Percentiles rank a stretch among this genome's conserved stretches.
Evolutionary conservation across 2,113 vertebrate species (phyloP).

Genomic region (Oreocharis arfaki): DNA sequence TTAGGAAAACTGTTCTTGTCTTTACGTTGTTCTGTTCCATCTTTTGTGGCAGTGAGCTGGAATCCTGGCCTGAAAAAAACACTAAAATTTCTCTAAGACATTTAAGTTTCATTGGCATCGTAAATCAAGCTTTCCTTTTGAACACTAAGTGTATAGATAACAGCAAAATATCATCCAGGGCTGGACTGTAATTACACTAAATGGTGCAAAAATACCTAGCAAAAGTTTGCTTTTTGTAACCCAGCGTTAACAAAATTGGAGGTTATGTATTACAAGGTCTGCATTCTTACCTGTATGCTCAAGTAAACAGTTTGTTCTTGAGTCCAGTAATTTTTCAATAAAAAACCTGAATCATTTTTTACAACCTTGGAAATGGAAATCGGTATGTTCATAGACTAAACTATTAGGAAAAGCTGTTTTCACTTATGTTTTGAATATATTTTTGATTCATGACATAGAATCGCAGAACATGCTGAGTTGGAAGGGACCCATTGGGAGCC

Average conservation of each 20-base stretch:
- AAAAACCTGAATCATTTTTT: background rate
- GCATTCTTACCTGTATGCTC: background rate
- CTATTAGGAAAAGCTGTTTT: background rate
- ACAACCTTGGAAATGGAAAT: background rate
- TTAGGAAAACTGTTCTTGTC: background rate
- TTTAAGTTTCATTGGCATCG: too few relatives aligned
- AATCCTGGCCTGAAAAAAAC: background rate
- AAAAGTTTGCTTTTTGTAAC: background rate
- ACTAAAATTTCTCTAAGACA: background rate
- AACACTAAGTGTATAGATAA: background rate
- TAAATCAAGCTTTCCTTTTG: background rate
- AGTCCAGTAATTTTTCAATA: background rate
- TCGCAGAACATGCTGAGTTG: background rate
- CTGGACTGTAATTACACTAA: background rate
- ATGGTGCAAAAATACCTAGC: background rate
- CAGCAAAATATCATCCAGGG: background rate
- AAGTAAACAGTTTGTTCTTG: background rate
- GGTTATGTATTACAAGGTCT: background rate
- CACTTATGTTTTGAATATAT: background rate
- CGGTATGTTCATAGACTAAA: background rate
- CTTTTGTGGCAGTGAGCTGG: background rate
- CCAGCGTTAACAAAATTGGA: background rate
- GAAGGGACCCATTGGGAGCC: background rate
- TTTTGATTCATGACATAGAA: background rate
- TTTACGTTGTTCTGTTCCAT: background rate